phyloP scores from a whole-genome alignment of 2,888 invertebrate species.

The Xylocampa areola region DNA sequence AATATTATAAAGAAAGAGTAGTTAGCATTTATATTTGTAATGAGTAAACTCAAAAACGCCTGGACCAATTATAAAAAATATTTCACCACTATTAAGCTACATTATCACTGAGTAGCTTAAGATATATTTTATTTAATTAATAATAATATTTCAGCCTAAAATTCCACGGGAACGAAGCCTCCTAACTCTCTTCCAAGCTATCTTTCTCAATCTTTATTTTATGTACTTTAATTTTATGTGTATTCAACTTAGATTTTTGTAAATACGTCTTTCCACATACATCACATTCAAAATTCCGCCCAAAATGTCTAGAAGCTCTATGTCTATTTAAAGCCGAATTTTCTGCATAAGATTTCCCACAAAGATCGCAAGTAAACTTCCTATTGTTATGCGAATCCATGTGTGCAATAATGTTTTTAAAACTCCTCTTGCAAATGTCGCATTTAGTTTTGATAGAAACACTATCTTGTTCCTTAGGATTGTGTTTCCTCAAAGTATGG shows the following conservation, averaged over 20 bases:
- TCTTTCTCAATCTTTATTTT: constrained; percentile 35
- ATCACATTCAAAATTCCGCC: constrained; percentile 28
- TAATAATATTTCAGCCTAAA: too few species aligned
- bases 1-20: too few species aligned
- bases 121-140: too few species aligned
- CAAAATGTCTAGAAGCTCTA: constrained; percentile 37
- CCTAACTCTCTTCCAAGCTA: not conserved
- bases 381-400: constrained; percentile 17
- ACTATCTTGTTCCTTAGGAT: not conserved
- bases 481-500: constrained; percentile 32
- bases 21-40: too few species aligned
- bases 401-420: constrained; percentile 33
- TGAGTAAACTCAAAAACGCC: too few species aligned
- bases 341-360: constrained; percentile 22
- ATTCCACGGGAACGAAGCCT: too few species aligned
- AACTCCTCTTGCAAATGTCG: constrained; percentile 33
- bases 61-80: too few species aligned
- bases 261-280: constrained; percentile 41
- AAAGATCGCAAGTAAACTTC: constrained; percentile 26
- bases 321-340: constrained; percentile 42
- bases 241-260: constrained; percentile 24
- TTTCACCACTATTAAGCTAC: too few species aligned
- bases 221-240: constrained; percentile 42
- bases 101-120: too few species aligned
- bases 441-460: constrained; percentile 36